Conservation (phyloP, 2,888 invertebrate species). For the Salticus scenicus region DNA sequence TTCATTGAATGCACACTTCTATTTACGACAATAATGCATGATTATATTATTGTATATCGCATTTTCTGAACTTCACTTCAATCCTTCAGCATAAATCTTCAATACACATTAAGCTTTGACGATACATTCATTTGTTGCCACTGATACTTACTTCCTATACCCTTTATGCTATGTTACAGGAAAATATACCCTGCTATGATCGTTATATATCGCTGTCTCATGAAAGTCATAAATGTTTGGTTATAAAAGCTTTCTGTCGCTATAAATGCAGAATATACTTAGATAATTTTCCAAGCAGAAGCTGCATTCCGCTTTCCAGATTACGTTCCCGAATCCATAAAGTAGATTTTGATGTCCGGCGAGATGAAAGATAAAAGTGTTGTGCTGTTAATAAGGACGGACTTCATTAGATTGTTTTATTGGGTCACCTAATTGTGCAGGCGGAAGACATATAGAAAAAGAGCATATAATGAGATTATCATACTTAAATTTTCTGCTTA, state of each 20-base stretch:
- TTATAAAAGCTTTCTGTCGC: slow-evolving; percentile 45
- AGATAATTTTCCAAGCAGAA: slow-evolving; percentile 43
- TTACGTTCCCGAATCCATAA: not conserved
- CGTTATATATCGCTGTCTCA: not conserved
- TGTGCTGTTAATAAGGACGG: not conserved
- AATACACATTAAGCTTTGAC: not conserved
- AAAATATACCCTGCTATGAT: not conserved
- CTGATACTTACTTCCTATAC: not conserved
- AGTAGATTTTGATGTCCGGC: slow-evolving; percentile 7
- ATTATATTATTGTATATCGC: no score
- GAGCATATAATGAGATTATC: no score
- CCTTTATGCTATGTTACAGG: not conserved
- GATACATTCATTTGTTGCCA: not conserved
- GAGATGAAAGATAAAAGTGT: not conserved
- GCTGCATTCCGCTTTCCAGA: slow-evolving; percentile 25
- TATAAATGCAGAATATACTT: slow-evolving; percentile 48
- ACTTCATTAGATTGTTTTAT: not conserved
- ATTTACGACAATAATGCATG: no score
- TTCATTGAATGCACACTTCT: no score
- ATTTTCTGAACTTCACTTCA: no score
- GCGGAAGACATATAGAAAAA: no score
- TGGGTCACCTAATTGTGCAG: no score
- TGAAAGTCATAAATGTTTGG: slow-evolving; percentile 39
- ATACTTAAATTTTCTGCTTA: no score
- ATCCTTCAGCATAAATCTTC: no score